Percentiles rank a stretch among this genome's conserved stretches.
Evolutionary conservation across 2,797 vertebrate species (phyloP).

Genomic region (Gymnoscopelus braueri): DNA sequence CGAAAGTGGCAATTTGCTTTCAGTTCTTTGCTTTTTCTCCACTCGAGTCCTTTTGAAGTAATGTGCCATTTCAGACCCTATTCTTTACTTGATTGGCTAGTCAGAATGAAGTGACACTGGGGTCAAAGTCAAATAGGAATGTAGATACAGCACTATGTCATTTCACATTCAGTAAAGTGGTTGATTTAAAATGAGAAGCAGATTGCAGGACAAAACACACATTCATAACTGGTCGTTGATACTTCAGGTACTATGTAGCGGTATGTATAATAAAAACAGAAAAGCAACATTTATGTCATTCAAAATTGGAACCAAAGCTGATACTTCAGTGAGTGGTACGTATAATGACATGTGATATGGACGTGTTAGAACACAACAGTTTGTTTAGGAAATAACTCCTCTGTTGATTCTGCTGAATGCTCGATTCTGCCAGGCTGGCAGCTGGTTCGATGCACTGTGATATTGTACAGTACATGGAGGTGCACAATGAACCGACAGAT

Average conservation of each 20-base stretch:
- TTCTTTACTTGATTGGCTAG: constrained; percentile 69
- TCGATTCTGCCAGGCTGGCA: too few species aligned
- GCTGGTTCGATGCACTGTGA: too few species aligned
- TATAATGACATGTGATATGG: background rate
- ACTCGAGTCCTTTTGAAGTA: constrained; percentile 54
- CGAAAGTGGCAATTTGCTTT: constrained; percentile 73
- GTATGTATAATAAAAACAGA: too few species aligned
- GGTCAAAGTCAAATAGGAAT: constrained; percentile 40
- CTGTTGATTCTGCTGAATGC: too few species aligned
- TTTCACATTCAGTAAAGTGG: constrained; percentile 9
- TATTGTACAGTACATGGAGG: too few species aligned
- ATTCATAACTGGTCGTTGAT: too few species aligned
- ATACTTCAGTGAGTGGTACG: too few species aligned
- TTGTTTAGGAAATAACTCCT: too few species aligned
- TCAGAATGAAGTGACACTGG: constrained; percentile 56
- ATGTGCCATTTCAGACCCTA: constrained; percentile 69
- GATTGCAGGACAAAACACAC: background rate
- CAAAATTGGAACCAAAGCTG: too few species aligned
- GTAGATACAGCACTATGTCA: constrained; percentile 2
- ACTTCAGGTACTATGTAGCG: too few species aligned
- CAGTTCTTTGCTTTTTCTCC: constrained; percentile 39
- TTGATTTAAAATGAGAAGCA: background rate
- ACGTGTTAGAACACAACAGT: too few species aligned
- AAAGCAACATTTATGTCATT: too few species aligned
- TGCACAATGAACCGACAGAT: background rate